phyloP scores from a whole-genome alignment of 2,888 invertebrate genomes.

The Tetheella fluctuosa region DNA sequence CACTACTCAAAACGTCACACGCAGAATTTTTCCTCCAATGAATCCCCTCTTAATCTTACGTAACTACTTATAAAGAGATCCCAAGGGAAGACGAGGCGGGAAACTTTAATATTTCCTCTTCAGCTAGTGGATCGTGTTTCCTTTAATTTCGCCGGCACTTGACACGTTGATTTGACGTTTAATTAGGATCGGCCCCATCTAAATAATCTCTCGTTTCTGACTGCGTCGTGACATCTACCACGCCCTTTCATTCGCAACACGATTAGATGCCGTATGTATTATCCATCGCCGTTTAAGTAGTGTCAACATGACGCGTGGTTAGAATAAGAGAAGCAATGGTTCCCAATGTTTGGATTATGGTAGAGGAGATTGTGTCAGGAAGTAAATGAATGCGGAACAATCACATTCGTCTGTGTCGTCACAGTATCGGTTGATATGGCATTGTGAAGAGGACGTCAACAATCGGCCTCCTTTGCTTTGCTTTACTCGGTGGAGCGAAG shows the following conservation, averaged over 20 bases:
- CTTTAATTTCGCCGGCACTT: slow-evolving; percentile 27
- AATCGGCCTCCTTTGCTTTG: background rate
- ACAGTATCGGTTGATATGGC: background rate
- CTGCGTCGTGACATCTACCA: background rate
- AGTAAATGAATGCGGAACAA: background rate
- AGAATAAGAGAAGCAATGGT: background rate
- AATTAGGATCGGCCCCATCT: slow-evolving; percentile 32
- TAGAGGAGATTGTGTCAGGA: background rate
- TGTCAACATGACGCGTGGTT: background rate
- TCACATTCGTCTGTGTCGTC: background rate
- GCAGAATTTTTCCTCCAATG: background rate
- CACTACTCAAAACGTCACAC: background rate
- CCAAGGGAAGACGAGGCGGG: background rate
- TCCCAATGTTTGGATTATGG: background rate
- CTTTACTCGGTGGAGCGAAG: background rate
- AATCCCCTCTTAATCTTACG: slow-evolving; percentile 10
- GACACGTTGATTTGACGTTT: slow-evolving; percentile 33
- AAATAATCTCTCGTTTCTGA: slow-evolving; percentile 22
- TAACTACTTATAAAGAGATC: slow-evolving; percentile 14
- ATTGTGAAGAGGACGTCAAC: background rate
- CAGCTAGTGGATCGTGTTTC: slow-evolving; percentile 1
- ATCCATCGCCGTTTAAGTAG: background rate
- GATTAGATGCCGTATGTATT: background rate
- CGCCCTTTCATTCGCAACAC: background rate
- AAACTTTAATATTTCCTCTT: slow-evolving; percentile 13